phyloP scores from a whole-genome alignment of 2,113 vertebrate genomes.

The Triplophysa tibetana region DNA sequence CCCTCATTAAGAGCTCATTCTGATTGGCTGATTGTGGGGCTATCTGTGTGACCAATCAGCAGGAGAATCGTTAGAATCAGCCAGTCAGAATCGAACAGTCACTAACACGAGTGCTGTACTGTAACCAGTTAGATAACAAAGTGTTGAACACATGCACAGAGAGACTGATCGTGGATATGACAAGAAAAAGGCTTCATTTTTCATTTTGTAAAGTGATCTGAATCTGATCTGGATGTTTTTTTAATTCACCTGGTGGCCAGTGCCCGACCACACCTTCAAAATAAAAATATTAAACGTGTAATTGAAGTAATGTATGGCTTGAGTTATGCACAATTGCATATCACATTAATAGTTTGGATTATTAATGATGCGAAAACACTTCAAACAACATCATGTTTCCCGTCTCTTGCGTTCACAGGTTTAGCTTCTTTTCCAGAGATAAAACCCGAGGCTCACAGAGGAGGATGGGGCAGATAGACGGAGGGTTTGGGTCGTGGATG shows the following conservation, averaged over 20 bases:
- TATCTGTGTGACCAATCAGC: conserved; percentile 56
- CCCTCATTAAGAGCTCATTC: conserved; percentile 60
- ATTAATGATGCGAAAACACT: background rate
- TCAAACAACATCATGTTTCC: background rate
- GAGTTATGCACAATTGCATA: background rate
- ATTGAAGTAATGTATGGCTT: background rate
- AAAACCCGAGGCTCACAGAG: conserved; percentile 84
- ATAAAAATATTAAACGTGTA: too few species aligned
- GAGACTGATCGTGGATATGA: background rate
- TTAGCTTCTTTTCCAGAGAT: conserved; percentile 97
- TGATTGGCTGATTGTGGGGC: conserved; percentile 81
- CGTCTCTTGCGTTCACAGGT: conserved; percentile 72
- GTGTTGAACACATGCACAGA: background rate
- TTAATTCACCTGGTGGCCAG: too few species aligned
- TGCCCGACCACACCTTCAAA: too few species aligned
- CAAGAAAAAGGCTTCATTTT: too few species aligned
- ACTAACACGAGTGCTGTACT: conserved; percentile 55
- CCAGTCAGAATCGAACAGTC: conserved; percentile 73
- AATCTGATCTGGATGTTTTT: too few species aligned
- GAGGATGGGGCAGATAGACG: conserved; percentile 69
- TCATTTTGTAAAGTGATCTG: too few species aligned
- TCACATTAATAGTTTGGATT: background rate
- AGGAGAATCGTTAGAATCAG: conserved; percentile 61
- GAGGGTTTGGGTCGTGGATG: conserved; percentile 78
- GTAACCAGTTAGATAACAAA: background rate